A percentile compares a stretch with the other conserved stretches of the same genome.
phyloP scores from a whole-genome alignment of 2,113 vertebrate species.

The Pelusios castaneus region DNA sequence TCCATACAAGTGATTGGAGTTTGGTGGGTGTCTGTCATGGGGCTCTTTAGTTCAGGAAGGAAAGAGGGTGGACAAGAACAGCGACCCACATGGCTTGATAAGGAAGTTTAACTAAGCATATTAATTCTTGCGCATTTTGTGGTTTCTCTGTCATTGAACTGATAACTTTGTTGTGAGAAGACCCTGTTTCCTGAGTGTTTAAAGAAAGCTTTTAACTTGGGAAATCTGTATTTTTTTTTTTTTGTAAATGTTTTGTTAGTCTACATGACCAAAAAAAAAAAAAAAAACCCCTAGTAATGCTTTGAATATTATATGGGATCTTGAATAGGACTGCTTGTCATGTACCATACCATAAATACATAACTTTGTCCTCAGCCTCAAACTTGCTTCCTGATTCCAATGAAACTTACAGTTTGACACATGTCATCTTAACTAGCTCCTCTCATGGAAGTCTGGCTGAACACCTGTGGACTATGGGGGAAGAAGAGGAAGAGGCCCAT shows the following conservation, averaged over 20 bases:
- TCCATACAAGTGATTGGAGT: background rate
- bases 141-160: background rate
- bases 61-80: background rate
- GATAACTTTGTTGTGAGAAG: background rate
- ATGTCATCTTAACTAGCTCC: no score
- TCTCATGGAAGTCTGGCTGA: no score
- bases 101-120: background rate
- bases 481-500: no score
- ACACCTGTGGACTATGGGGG: no score
- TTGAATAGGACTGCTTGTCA: background rate
- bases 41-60: background rate
- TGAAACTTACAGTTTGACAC: no score
- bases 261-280: background rate
- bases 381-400: no score
- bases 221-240: no score
- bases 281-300: background rate
- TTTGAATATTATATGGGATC: background rate
- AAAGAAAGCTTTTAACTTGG: background rate
- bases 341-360: no score
- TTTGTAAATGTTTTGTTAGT: no score
- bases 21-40: background rate
- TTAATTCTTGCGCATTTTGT: background rate
- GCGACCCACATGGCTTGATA: background rate
- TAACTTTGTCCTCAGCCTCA: no score
- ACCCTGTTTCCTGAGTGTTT: background rate